Base-by-base conservation (phyloP, 2,113 vertebrate species). In the Anhinga rufa region DNA sequence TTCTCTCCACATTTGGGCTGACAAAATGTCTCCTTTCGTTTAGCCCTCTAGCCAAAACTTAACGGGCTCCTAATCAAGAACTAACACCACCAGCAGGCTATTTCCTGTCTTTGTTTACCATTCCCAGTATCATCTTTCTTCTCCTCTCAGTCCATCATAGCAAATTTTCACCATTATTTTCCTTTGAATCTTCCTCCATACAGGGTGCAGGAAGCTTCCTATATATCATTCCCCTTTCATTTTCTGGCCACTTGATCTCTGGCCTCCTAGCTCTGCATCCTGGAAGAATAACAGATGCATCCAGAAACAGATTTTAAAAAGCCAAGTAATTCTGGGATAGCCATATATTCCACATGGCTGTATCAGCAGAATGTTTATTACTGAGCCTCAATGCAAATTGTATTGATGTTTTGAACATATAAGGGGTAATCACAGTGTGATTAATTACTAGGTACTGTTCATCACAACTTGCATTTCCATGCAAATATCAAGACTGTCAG, bases 11-110 rank as follows among this genome's bases (percentile, higher is more conserved):
- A 65, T 85, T 92, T 85, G 70, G 83, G 74, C 81, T 96, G 94
- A 95, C 96, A 96, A 89, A 86, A 96, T 70, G 64, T 83, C 85
- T 96, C 92, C 86, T 87, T 92, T 92, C 57, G 52, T 95, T 97
- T 96, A 96, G 95, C 94, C 92, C 92, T 96, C 95, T 92, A 92
- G 95, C 94, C 92, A 97, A 97, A 95, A 92, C 54, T 89, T 89
- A 84, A 87, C 31, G 11, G 91, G 88, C 83, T 94, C 80, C 83
- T 96, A 94, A 96, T 92, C 88, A 94, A 94, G 92, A 93, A 49
- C 88, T 95, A 92, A 84, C 88, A 94, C 88, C 90, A 95, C 83
- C 92, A 96, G 90, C 77, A 84, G 83, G 69, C 91, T 82, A 78
- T 91, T 96, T 96, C 94, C 95, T 97, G 88, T 65, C 95, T 96